Conservation (phyloP, 2,888 invertebrate species). For the Mimas tiliae region DNA sequence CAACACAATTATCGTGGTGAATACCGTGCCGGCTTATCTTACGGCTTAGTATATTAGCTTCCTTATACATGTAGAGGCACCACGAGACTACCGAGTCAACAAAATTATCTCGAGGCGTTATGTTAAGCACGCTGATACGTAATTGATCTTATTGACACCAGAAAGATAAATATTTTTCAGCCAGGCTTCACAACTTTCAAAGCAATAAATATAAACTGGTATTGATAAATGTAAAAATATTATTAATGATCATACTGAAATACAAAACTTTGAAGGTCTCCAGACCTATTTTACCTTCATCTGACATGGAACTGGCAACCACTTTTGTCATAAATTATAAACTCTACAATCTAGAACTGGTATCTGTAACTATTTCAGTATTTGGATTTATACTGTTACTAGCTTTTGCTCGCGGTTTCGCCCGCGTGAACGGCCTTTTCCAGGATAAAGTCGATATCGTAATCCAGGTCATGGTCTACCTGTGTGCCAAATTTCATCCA, state of each 20-base stretch:
- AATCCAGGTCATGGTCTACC: too few species aligned
- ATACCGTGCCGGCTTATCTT: too few species aligned
- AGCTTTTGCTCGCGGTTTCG: too few species aligned
- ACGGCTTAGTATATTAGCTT: too few species aligned
- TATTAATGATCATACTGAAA: not conserved
- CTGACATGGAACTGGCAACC: constrained; percentile 3
- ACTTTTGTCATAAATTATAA: constrained; percentile 8
- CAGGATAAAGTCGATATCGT: too few species aligned
- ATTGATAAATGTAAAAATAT: constrained; percentile 18
- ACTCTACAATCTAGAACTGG: not conserved
- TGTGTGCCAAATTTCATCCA: too few species aligned
- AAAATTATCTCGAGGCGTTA: too few species aligned
- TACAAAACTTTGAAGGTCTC: constrained; percentile 9
- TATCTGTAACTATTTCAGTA: not conserved
- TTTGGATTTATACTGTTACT: not conserved
- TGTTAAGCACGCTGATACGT: too few species aligned
- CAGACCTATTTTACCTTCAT: constrained; percentile 4
- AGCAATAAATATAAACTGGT: constrained; percentile 10
- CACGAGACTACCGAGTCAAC: too few species aligned
- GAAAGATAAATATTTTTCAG: not conserved
- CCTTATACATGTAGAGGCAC: too few species aligned
- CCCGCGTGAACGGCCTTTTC: too few species aligned
- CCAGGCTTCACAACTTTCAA: not conserved
- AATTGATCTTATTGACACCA: not conserved
- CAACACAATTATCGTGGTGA: too few species aligned